Evolutionary conservation across 1,140 invertebrate species (phyloP).

Genomic region (Achatina immaculata): DNA sequence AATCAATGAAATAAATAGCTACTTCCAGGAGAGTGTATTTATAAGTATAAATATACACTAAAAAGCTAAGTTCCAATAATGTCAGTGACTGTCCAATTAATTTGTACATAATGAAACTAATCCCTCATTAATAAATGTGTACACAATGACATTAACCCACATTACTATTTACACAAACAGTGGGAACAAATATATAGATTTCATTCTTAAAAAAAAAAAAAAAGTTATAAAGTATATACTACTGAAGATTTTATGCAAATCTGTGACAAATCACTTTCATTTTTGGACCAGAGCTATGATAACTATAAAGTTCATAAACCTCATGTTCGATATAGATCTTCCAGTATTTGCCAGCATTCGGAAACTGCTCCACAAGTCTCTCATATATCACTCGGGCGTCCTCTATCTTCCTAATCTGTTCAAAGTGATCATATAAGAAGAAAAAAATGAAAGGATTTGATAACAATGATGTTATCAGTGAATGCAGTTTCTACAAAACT

Average conservation of each 20-base stretch:
- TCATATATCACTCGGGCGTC: slow-evolving; percentile 94
- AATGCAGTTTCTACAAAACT: no score
- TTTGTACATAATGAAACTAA: no score
- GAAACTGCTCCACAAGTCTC: slow-evolving; percentile 91
- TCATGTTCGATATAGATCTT: slow-evolving; percentile 99
- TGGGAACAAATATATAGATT: no score
- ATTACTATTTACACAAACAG: no score
- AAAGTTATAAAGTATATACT: no score
- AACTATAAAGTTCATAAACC: slow-evolving; percentile 73
- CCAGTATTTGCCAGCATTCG: slow-evolving; percentile 97
- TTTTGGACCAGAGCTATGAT: slow-evolving; percentile 11
- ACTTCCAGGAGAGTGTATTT: neutral
- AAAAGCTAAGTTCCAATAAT: slow-evolving; percentile 13
- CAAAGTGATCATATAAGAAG: slow-evolving; percentile 50
- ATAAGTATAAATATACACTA: neutral
- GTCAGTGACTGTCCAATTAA: neutral
- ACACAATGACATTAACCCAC: no score
- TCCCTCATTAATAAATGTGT: no score
- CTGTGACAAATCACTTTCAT: slow-evolving; percentile 1
- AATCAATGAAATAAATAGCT: slow-evolving; percentile 3
- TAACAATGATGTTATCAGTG: no score
- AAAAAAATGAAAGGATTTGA: neutral
- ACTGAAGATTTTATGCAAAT: no score
- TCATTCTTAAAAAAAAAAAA: no score
- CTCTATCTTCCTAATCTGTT: slow-evolving; percentile 89